A percentile compares a stretch with the other conserved stretches of the same genome.
phyloP scores from a whole-genome alignment of 2,113 vertebrate genomes.

The Oryzias celebensis region DNA sequence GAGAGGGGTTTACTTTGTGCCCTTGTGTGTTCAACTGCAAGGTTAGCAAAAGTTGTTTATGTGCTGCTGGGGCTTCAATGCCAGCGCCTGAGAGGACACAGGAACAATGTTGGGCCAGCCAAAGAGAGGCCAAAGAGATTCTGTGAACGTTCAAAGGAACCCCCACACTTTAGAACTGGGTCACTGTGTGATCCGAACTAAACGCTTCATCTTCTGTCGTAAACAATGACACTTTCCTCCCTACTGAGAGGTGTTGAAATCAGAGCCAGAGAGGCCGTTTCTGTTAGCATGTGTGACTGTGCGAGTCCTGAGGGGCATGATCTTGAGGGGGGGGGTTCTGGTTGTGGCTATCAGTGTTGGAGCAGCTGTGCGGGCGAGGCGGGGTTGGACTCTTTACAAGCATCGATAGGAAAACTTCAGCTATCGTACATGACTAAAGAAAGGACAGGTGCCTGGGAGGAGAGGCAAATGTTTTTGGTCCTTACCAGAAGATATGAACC shows the following conservation, averaged over 20 bases:
- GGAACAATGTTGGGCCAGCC: background rate
- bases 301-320: background rate
- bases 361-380: conserved; percentile 66
- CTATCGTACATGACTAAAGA: conserved; percentile 6
- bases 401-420: conserved; percentile 29
- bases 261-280: background rate
- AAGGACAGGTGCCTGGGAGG: background rate
- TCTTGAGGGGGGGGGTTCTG: conserved; percentile 3
- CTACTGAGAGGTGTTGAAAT: background rate
- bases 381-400: background rate
- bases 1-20: conserved; percentile 5
- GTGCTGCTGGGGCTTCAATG: conserved; percentile 26
- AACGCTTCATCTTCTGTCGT: background rate
- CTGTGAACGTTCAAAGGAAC: conserved; percentile 20
- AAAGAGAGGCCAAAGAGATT: conserved; percentile 1
- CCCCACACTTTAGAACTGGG: conserved; percentile 6
- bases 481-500: conserved; percentile 87
- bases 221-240: background rate
- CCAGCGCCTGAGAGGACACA: conserved; percentile 20
- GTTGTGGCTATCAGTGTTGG: conserved; percentile 57
- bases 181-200: conserved; percentile 6
- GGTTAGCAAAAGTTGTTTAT: conserved; percentile 55
- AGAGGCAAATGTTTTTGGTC: background rate
- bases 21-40: conserved; percentile 49
- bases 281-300: background rate